A percentile compares a stretch with the other conserved stretches of the same genome.
Evolutionary conservation across 2,113 vertebrate genomes (phyloP).

Genomic region (Phrynosoma blainvillii): DNA sequence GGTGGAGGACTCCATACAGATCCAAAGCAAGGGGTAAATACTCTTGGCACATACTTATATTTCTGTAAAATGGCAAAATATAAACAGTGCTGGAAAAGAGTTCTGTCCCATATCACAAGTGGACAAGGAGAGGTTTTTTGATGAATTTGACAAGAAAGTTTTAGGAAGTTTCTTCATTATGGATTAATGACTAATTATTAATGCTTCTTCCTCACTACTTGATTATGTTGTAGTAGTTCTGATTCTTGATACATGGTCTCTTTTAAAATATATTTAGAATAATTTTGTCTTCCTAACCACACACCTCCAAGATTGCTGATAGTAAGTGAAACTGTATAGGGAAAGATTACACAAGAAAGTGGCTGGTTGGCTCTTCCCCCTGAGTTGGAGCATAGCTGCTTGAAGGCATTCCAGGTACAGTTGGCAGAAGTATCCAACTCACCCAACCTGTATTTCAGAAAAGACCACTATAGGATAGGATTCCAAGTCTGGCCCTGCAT

Average conservation of each 20-base stretch:
- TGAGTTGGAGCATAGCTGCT: background rate
- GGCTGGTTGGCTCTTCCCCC: no score
- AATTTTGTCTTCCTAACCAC: background rate
- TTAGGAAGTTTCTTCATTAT: background rate
- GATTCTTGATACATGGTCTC: background rate
- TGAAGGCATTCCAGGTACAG: background rate
- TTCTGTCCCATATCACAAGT: background rate
- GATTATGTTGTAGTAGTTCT: background rate
- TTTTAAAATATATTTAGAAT: background rate
- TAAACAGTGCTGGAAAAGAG: background rate
- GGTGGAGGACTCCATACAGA: constrained; percentile 91
- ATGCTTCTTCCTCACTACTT: background rate
- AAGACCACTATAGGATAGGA: background rate
- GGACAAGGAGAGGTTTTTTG: background rate
- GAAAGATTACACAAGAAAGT: background rate
- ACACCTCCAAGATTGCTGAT: background rate
- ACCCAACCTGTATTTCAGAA: background rate
- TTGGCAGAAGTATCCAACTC: background rate
- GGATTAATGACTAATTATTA: background rate
- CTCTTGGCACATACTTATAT: background rate
- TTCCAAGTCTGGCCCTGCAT: background rate
- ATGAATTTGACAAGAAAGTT: background rate
- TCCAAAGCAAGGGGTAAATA: constrained; percentile 94
- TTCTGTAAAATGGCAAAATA: background rate
- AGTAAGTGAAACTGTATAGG: background rate